Percentiles rank a stretch among this genome's conserved stretches.
These are phyloP conservation scores for Dreissena rostriformis DNA, from an alignment of 1,140 invertebrate genomes.

Conservation along the genomic window DNA sequence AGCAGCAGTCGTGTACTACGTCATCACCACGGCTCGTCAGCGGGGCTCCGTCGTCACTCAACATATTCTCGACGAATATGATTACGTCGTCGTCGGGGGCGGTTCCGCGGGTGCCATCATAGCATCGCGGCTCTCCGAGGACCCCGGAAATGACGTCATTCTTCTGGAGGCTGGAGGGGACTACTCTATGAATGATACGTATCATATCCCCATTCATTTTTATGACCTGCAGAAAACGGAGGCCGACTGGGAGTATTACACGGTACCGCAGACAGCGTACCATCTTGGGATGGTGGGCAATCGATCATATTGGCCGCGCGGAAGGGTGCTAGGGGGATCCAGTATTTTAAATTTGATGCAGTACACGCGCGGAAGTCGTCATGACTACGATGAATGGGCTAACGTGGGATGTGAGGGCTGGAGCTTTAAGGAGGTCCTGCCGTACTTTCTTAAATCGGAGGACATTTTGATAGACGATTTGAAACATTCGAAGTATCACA, in stretches of 20 bases:
- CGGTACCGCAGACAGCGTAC: slow-evolving; percentile 89
- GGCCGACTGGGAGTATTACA: slow-evolving; percentile 96
- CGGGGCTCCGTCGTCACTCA: slow-evolving; percentile 85
- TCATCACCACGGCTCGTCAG: no score
- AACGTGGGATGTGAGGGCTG: slow-evolving; percentile 93
- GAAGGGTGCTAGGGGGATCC: slow-evolving; percentile 86
- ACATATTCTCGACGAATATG: slow-evolving; percentile 84
- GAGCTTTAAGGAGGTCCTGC: slow-evolving; percentile 91
- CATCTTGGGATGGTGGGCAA: slow-evolving; percentile 88
- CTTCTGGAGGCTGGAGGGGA: slow-evolving; percentile 95
- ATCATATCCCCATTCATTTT: slow-evolving; percentile 61
- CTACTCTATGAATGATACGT: slow-evolving; percentile 93
- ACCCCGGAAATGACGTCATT: slow-evolving; percentile 87
- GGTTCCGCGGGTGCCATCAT: slow-evolving; percentile 92
- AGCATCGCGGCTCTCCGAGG: slow-evolving; percentile 93
- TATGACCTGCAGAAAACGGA: slow-evolving; percentile 48
- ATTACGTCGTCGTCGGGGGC: slow-evolving; percentile 40
- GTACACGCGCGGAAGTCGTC: slow-evolving; percentile 94
- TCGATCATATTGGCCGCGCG: slow-evolving; percentile 75
- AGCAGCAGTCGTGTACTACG: no score
- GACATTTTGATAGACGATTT: slow-evolving; percentile 34
- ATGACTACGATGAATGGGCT: slow-evolving; percentile 97
- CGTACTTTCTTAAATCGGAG: slow-evolving; percentile 83
- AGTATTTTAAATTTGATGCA: slow-evolving; percentile 98
- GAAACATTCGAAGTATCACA: slow-evolving; percentile 43